Conservation (phyloP, 2,113 vertebrate species). For the Spheniscus mendiculus region DNA sequence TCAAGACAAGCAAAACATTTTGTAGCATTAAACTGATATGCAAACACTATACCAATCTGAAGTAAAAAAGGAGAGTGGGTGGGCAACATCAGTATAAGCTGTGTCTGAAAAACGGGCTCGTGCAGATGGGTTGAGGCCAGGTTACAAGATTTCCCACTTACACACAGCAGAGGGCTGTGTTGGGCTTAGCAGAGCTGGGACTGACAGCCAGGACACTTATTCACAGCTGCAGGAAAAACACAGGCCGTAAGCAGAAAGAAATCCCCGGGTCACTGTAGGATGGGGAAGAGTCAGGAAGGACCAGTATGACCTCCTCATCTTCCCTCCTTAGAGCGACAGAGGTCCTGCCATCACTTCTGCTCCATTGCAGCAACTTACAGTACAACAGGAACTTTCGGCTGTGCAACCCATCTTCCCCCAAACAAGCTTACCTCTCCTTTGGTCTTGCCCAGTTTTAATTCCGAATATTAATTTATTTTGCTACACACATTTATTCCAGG, state of each 20-base stretch:
- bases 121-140: neutral
- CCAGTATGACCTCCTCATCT: neutral
- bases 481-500: neutral
- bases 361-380: neutral
- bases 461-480: neutral
- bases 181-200: neutral
- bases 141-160: neutral
- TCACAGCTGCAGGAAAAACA: neutral
- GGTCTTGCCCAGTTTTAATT: neutral
- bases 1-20: neutral
- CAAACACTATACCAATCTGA: neutral
- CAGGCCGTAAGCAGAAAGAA: neutral
- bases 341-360: neutral
- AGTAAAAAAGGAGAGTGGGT: neutral
- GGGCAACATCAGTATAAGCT: neutral
- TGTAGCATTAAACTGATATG: neutral
- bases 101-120: neutral
- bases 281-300: neutral
- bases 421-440: neutral
- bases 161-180: constrained; percentile 45
- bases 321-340: neutral
- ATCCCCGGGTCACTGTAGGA: neutral
- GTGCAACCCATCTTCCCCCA: neutral
- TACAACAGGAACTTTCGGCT: neutral
- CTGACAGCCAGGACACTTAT: neutral